phyloP scores from a whole-genome alignment of 1,140 invertebrate genomes.

The Bombyx mandarina region DNA sequence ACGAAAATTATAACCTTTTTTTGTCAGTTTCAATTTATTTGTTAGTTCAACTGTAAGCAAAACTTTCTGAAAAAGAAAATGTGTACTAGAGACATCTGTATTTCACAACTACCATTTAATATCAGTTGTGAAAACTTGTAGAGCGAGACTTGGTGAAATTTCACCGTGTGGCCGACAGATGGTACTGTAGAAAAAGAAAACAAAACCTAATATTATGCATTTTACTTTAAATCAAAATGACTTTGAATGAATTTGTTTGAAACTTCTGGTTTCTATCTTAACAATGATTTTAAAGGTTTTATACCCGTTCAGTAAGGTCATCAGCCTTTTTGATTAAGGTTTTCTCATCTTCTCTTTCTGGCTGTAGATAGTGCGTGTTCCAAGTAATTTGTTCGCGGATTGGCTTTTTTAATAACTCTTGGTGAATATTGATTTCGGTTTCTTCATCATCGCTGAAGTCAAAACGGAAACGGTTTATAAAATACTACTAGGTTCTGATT shows the following conservation, averaged over 20 bases:
- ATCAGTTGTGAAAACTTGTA: too few relatives aligned
- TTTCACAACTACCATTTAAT: too few relatives aligned
- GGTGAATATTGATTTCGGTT: constrained; percentile 27
- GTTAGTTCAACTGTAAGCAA: too few relatives aligned
- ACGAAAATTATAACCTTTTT: too few relatives aligned
- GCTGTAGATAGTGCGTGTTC: constrained; percentile 47
- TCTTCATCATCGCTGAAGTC: constrained; percentile 20
- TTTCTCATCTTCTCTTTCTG: constrained; percentile 65
- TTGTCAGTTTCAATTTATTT: too few relatives aligned
- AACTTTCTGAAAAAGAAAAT: too few relatives aligned
- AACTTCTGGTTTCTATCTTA: not conserved
- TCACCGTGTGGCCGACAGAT: too few relatives aligned
- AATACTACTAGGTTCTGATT: too few relatives aligned
- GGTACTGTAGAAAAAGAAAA: not conserved
- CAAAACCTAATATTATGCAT: not conserved
- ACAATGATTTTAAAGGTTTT: not conserved
- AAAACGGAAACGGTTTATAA: not conserved
- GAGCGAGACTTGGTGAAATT: too few relatives aligned
- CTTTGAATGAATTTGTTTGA: not conserved
- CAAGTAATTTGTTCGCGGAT: constrained; percentile 54
- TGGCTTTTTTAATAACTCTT: constrained; percentile 40
- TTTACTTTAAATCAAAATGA: not conserved
- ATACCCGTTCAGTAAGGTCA: constrained; percentile 62
- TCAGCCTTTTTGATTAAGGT: constrained; percentile 60
- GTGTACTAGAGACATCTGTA: too few relatives aligned